A percentile compares a stretch with the other conserved stretches of the same genome.
These are phyloP conservation scores for Bombus vancouverensis DNA, from an alignment of 1,140 invertebrate genomes.

Conservation along the genomic window DNA sequence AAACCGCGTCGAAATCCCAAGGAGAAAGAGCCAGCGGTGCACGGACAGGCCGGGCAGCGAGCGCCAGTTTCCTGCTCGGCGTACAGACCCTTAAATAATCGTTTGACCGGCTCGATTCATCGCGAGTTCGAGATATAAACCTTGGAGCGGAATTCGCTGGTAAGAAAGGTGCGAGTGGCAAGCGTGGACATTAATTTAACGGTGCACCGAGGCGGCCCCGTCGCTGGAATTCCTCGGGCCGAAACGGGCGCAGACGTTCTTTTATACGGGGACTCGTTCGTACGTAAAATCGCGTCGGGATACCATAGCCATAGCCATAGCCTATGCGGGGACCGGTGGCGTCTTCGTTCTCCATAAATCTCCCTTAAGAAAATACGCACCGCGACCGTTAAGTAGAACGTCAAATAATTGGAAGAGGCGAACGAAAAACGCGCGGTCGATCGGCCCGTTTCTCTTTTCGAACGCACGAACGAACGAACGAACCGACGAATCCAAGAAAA, in stretches of 20 bases:
- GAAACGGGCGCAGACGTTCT: conserved; percentile 33
- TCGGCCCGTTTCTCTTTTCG: too few species aligned
- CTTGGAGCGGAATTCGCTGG: background rate
- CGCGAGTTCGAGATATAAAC: conserved; percentile 4
- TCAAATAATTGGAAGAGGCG: conserved; percentile 23
- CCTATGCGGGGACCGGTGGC: background rate
- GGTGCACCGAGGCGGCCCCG: conserved; percentile 16
- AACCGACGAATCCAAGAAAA: background rate
- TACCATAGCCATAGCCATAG: background rate
- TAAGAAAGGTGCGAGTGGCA: conserved; percentile 29
- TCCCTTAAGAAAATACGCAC: conserved; percentile 7
- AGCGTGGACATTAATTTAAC: conserved; percentile 43
- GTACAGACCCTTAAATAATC: background rate
- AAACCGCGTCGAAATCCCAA: background rate
- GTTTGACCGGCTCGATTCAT: background rate
- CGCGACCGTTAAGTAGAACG: conserved; percentile 37
- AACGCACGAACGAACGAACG: background rate
- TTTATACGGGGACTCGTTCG: conserved; percentile 6
- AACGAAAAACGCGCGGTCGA: conserved; percentile 11
- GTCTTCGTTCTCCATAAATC: conserved; percentile 36
- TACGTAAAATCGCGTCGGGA: conserved; percentile 10
- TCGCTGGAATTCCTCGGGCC: conserved; percentile 40
- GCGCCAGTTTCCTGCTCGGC: background rate
- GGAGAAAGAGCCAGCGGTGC: conserved; percentile 10
- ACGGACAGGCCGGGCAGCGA: too few species aligned